These are phyloP conservation scores for Macaria liturata DNA, from an alignment of 2,888 invertebrate species.

Conservation along the genomic window DNA sequence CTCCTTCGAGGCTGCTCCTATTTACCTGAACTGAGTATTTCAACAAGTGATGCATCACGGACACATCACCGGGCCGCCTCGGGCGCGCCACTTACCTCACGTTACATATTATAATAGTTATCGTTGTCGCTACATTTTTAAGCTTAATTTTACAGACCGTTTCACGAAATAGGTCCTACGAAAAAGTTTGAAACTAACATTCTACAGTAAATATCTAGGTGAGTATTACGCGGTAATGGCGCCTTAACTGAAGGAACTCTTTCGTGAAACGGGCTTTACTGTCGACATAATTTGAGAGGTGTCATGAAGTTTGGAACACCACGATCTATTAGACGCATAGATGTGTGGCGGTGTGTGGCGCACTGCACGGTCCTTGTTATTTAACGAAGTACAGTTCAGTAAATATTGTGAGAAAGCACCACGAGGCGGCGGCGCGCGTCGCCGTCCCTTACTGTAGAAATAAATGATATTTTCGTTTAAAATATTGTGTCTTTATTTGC, in stretches of 20 bases:
- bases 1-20: slow-evolving; percentile 58
- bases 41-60: slow-evolving; percentile 21
- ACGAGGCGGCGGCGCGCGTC: slow-evolving; percentile 55
- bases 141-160: slow-evolving; percentile 48
- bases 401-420: slow-evolving; percentile 78
- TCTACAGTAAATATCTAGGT: too few relatives aligned
- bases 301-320: slow-evolving; percentile 67
- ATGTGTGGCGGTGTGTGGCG: slow-evolving; percentile 65
- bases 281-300: slow-evolving; percentile 61
- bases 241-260: too few relatives aligned
- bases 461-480: slow-evolving; percentile 83
- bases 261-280: slow-evolving; percentile 38
- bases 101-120: slow-evolving; percentile 51
- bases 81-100: slow-evolving; percentile 59
- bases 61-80: slow-evolving; percentile 43
- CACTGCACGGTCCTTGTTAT: slow-evolving; percentile 61
- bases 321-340: slow-evolving; percentile 69
- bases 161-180: too few relatives aligned
- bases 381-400: slow-evolving; percentile 73
- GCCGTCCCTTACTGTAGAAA: slow-evolving; percentile 77
- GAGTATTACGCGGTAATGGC: too few relatives aligned
- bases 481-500: slow-evolving; percentile 58
- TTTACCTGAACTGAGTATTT: slow-evolving; percentile 59
- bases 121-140: slow-evolving; percentile 75
- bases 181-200: too few relatives aligned